Conservation (phyloP, 2,797 vertebrate species). For the Amblyraja radiata region DNA sequence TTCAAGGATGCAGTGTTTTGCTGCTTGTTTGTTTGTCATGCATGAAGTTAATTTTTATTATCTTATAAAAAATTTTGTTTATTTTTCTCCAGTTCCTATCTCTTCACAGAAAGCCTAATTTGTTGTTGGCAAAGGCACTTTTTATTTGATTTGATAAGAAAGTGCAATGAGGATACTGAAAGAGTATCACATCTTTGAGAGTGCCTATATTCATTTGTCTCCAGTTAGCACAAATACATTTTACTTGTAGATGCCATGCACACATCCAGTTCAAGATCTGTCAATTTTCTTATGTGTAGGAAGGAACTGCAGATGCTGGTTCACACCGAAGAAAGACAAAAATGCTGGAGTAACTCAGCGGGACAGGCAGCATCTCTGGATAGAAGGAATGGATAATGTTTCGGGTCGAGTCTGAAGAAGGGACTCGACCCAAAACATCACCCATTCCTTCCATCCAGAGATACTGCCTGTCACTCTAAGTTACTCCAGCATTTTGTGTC, state of each 20-base stretch:
- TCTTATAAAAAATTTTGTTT: background rate
- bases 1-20: slow-evolving; percentile 59
- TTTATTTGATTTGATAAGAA: background rate
- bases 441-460: no score
- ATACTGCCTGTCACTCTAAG: no score
- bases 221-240: background rate
- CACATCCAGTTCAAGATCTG: background rate
- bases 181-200: background rate
- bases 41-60: slow-evolving; percentile 1
- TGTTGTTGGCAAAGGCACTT: background rate
- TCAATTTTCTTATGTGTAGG: background rate
- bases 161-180: background rate
- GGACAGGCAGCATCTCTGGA: no score
- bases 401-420: no score
- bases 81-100: background rate
- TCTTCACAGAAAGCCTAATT: background rate
- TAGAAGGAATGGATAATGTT: no score
- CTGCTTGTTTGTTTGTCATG: slow-evolving; percentile 55
- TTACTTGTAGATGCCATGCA: background rate
- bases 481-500: no score
- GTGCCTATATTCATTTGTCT: background rate
- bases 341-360: no score
- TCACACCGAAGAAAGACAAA: no score
- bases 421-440: no score
- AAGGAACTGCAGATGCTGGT: no score